These are phyloP conservation scores for Diuraphis noxia DNA, from an alignment of 1,140 invertebrate genomes.

Conservation along the genomic window DNA sequence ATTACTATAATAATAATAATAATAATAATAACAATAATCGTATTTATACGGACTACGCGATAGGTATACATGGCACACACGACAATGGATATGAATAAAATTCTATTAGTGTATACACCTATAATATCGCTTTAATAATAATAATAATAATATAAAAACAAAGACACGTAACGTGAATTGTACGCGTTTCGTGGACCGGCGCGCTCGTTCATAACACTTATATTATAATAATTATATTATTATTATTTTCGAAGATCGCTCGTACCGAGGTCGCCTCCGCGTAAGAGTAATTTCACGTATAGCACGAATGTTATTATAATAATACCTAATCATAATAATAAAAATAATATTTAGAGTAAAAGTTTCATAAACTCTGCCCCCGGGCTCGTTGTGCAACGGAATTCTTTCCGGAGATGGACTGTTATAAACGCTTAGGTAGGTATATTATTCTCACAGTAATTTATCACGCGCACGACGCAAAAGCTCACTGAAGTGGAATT, in stretches of 20 bases:
- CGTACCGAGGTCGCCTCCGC: neutral
- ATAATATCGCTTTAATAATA: neutral
- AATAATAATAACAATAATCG: neutral
- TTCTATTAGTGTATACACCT: neutral
- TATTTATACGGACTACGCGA: neutral
- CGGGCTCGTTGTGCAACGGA: neutral
- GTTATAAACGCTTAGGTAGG: no score
- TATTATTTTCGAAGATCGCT: neutral
- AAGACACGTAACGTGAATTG: neutral
- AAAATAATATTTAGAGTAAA: no score
- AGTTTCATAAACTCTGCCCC: no score
- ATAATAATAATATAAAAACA: neutral
- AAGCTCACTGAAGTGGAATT: conserved; percentile 39
- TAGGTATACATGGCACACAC: conserved; percentile 1
- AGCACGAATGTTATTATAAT: neutral
- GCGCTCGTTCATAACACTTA: neutral
- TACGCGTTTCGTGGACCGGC: neutral
- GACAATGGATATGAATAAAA: conserved; percentile 14
- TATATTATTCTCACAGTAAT: conserved; percentile 13
- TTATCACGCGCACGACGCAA: conserved; percentile 3
- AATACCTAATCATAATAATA: neutral
- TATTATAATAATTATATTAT: conserved; percentile 28
- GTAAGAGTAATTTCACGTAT: neutral
- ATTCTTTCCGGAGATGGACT: neutral
- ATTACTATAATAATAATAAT: neutral